phyloP scores from a whole-genome alignment of 1,140 invertebrate species.

The Panulirus ornatus region DNA sequence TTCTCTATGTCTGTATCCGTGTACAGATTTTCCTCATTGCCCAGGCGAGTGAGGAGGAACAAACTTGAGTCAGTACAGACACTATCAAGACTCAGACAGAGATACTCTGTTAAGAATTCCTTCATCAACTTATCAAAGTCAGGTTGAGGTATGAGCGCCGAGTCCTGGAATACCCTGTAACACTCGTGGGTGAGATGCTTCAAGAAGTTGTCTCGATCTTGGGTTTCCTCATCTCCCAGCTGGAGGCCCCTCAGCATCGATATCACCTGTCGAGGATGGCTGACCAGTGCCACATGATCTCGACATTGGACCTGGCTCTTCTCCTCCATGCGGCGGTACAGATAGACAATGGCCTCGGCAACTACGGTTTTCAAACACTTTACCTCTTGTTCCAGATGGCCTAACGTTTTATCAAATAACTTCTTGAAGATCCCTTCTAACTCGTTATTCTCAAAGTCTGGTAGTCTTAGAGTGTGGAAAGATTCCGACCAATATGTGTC shows the following conservation, averaged over 20 bases:
- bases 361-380: slow-evolving; percentile 58
- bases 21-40: slow-evolving; percentile 55
- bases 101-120: slow-evolving; percentile 54
- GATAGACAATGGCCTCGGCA: slow-evolving; percentile 57
- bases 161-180: slow-evolving; percentile 64
- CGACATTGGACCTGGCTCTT: slow-evolving; percentile 33
- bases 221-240: slow-evolving; percentile 56
- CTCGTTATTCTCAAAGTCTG: slow-evolving; percentile 38
- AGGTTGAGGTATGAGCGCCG: slow-evolving; percentile 17
- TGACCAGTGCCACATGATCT: slow-evolving; percentile 48
- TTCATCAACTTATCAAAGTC: slow-evolving; percentile 61
- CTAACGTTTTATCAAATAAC: slow-evolving; percentile 50
- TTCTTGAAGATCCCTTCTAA: slow-evolving; percentile 49
- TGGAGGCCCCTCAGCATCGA: slow-evolving; percentile 61
- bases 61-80: slow-evolving; percentile 3
- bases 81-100: slow-evolving; percentile 39
- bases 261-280: slow-evolving; percentile 57
- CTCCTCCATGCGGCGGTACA: slow-evolving; percentile 51
- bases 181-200: slow-evolving; percentile 57
- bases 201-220: slow-evolving; percentile 65
- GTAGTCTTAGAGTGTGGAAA: slow-evolving; percentile 48
- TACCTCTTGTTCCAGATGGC: slow-evolving; percentile 66
- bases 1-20: slow-evolving; percentile 23
- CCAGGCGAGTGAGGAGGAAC: slow-evolving; percentile 55
- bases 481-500: slow-evolving; percentile 44